Evolutionary conservation across 30 jellyfish, hydroid and myxozoan genomes (phyloP).

Genomic region (Rhopilema esculentum): DNA sequence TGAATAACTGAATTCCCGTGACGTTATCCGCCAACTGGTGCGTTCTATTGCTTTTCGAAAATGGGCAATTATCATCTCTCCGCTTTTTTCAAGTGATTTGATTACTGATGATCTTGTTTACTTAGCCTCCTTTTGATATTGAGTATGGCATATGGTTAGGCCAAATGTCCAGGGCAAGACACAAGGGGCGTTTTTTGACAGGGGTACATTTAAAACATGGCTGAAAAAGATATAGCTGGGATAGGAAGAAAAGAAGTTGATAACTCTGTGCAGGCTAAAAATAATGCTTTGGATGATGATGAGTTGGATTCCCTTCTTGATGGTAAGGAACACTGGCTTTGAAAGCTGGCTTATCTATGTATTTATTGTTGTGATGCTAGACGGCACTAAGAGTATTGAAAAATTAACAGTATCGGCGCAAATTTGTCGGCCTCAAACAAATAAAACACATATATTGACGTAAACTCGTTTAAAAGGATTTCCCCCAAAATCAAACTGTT

Average conservation of each 20-base stretch:
- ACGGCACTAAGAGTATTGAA: no score
- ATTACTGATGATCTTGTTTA: neutral
- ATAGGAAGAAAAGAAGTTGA: neutral
- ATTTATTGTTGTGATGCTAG: no score
- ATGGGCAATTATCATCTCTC: neutral
- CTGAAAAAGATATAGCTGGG: neutral
- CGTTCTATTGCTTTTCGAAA: neutral
- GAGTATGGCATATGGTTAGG: neutral
- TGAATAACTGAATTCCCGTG: neutral
- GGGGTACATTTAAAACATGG: conserved; percentile 3
- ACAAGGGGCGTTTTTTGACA: neutral
- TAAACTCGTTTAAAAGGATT: no score
- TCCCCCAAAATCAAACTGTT: no score
- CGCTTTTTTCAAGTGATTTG: neutral
- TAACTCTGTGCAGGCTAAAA: neutral
- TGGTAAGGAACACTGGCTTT: conserved; percentile 29
- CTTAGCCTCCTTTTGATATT: neutral
- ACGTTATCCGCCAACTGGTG: neutral
- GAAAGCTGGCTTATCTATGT: no score
- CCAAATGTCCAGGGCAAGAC: neutral
- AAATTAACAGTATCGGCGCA: no score
- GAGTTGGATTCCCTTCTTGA: conserved; percentile 52
- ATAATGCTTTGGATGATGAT: conserved; percentile 39
- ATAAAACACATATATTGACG: no score
- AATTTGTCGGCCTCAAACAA: no score